Percentiles rank a stretch among this genome's conserved stretches.
These are phyloP conservation scores for Ptychadena robeensis DNA, from an alignment of 2,797 vertebrate genomes.

Conservation along the genomic window DNA sequence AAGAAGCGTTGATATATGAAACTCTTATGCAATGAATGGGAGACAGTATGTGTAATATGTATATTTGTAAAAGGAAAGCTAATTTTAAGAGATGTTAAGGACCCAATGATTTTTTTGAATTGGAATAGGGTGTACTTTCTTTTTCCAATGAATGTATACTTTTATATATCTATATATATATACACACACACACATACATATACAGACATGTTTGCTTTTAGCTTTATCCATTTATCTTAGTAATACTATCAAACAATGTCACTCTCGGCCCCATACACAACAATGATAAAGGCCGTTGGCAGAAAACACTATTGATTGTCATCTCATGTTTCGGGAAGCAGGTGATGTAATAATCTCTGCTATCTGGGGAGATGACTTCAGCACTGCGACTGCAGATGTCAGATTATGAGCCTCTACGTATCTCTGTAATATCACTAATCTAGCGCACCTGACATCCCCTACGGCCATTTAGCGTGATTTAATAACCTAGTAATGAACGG, in stretches of 20 bases:
- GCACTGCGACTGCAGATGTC: constrained; percentile 5
- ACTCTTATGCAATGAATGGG: too few species aligned
- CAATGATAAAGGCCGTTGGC: constrained; percentile 7
- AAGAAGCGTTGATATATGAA: too few species aligned
- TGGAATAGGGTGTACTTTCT: too few species aligned
- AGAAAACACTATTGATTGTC: constrained; percentile 23
- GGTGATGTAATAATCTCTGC: constrained; percentile 39
- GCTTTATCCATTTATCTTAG: not conserved
- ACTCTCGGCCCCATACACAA: too few species aligned
- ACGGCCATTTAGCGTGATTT: not conserved
- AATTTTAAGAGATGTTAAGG: too few species aligned
- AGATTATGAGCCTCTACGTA: not conserved
- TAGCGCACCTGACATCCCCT: constrained; percentile 21
- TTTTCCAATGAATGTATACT: too few species aligned
- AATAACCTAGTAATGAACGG: not conserved
- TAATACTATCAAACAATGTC: not conserved
- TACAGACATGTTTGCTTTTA: not conserved
- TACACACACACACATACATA: too few species aligned
- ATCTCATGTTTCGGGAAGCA: constrained; percentile 39
- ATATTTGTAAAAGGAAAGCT: too few species aligned
- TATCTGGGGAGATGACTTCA: constrained; percentile 37
- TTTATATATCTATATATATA: too few species aligned
- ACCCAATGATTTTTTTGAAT: too few species aligned
- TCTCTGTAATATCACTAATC: constrained; percentile 34
- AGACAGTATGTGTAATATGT: too few species aligned